A percentile compares a stretch with the other conserved stretches of the same genome.
Conservation (phyloP, 2,888 invertebrate genomes). For the Athalia rosae region DNA sequence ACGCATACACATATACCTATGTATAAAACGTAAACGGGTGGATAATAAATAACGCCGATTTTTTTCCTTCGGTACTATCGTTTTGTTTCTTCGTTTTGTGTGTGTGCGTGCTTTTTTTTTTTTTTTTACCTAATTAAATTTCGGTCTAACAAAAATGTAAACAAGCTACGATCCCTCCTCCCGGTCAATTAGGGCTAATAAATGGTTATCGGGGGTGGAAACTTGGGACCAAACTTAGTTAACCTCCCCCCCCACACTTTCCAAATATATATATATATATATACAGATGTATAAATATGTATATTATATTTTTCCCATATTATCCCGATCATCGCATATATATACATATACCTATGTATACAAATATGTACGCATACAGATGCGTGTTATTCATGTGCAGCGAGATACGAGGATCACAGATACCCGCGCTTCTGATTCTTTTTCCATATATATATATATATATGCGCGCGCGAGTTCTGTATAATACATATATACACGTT, state of each 20-base stretch:
- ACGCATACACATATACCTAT: background rate
- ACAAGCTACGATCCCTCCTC: slow-evolving; percentile 61
- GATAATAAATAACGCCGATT: slow-evolving; percentile 51
- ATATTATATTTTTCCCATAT: too few relatives aligned
- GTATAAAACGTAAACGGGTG: background rate
- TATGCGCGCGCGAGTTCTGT: slow-evolving; percentile 54
- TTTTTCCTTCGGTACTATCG: background rate
- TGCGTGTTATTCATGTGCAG: too few relatives aligned
- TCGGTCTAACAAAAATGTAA: slow-evolving; percentile 55
- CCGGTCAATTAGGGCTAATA: slow-evolving; percentile 72
- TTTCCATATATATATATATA: background rate
- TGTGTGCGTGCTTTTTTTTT: too few relatives aligned
- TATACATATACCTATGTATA: too few relatives aligned
- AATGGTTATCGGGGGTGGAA: slow-evolving; percentile 57
- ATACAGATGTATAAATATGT: background rate
- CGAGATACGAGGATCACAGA: too few relatives aligned
- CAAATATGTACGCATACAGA: too few relatives aligned
- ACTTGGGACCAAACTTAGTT: slow-evolving; percentile 15
- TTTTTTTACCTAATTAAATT: slow-evolving; percentile 56
- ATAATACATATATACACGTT: slow-evolving; percentile 70
- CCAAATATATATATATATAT: background rate
- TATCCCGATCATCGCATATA: too few relatives aligned
- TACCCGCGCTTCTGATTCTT: background rate
- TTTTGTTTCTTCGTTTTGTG: too few relatives aligned
- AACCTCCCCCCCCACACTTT: background rate